Conservation (phyloP, 2,113 vertebrate species). For the Lutjanus erythropterus region DNA sequence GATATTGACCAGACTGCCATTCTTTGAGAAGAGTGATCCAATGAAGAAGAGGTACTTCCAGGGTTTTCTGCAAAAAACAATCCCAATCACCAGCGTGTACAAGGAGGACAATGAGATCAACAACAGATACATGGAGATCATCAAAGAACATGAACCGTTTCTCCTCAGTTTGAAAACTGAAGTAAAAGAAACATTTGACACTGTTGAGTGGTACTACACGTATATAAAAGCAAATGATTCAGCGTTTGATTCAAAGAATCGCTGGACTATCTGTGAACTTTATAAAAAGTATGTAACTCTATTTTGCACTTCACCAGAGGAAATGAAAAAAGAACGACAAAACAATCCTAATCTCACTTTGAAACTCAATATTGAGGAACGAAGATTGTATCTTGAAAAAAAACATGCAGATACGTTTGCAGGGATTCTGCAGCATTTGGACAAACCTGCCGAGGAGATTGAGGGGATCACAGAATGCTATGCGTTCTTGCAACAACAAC, state of each 20-base stretch:
- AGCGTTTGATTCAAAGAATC: constrained; percentile 63
- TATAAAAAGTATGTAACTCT: constrained; percentile 32
- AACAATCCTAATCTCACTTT: constrained; percentile 19
- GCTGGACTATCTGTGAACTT: accelerated
- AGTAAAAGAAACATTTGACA: constrained; percentile 52
- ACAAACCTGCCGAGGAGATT: neutral
- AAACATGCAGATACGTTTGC: constrained; percentile 66
- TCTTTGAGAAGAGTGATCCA: constrained; percentile 72
- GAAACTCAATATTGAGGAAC: constrained; percentile 36
- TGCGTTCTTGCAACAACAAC: constrained; percentile 32
- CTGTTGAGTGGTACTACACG: constrained; percentile 42
- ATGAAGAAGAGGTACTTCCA: constrained; percentile 53
- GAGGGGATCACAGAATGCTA: constrained; percentile 56
- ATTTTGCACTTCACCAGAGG: constrained; percentile 15
- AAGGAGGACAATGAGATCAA: constrained; percentile 33
- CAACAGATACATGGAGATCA: constrained; percentile 54
- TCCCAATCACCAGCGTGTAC: constrained; percentile 44
- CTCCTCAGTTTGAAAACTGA: constrained; percentile 71
- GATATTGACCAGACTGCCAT: constrained; percentile 73
- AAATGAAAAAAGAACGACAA: constrained; percentile 15
- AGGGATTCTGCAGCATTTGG: constrained; percentile 63
- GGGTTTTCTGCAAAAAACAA: constrained; percentile 75
- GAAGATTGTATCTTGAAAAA: constrained; percentile 51
- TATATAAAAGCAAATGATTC: constrained; percentile 51
- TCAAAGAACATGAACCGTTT: constrained; percentile 68